Evolutionary conservation across 30 jellyfish, hydroid and myxozoan genomes (phyloP).

Genomic region (Phacellophora camtschatica): DNA sequence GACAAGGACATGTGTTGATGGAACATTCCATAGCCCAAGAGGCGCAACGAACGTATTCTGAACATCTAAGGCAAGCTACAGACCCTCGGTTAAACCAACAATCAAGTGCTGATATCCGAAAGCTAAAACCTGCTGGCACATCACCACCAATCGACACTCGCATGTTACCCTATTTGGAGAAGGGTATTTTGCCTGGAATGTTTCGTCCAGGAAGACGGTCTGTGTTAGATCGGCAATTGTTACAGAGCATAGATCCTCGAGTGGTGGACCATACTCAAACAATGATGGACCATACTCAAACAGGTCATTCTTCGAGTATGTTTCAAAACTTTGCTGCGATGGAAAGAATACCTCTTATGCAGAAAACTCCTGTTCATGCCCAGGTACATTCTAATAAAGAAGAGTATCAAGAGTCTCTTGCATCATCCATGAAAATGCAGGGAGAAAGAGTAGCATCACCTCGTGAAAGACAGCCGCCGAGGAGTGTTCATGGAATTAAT

Average conservation of each 20-base stretch:
- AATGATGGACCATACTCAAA: not conserved
- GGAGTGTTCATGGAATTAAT: not conserved
- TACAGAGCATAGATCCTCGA: constrained; percentile 22
- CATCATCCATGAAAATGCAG: not conserved
- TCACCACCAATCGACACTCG: constrained; percentile 8
- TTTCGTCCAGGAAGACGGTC: constrained; percentile 17
- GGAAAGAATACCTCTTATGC: not conserved
- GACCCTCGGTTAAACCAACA: constrained; percentile 3
- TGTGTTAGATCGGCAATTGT: constrained; percentile 6
- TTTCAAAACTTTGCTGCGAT: not conserved
- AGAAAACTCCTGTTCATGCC: not conserved
- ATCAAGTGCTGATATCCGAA: not conserved
- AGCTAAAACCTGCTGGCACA: not conserved
- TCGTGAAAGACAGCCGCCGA: not conserved
- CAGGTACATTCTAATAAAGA: not conserved
- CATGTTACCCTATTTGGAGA: not conserved
- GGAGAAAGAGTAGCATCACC: not conserved
- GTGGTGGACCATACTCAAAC: not conserved
- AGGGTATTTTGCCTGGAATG: not conserved
- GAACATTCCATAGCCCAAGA: not conserved
- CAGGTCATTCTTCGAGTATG: not conserved
- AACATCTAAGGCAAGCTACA: not conserved
- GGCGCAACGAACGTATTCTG: not conserved
- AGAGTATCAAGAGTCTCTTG: not conserved
- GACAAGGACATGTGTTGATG: not conserved